phyloP scores from a whole-genome alignment of 2,113 vertebrate genomes.

The Antechinus stuartii region DNA sequence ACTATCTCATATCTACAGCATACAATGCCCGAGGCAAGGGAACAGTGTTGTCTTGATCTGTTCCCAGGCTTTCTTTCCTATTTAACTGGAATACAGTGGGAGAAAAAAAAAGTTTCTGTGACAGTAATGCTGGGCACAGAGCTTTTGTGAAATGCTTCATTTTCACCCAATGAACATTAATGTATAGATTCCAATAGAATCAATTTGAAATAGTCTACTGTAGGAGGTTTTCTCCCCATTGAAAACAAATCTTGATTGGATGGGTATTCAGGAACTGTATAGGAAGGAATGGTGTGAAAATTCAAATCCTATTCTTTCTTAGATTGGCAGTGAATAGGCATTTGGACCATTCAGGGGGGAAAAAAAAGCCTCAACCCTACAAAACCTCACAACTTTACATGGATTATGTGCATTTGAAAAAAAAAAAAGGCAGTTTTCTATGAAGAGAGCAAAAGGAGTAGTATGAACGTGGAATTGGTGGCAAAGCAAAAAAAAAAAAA shows the following conservation, averaged over 20 bases:
- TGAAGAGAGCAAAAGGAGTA: conserved; percentile 47
- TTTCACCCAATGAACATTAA: conserved; percentile 84
- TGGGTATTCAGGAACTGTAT: conserved; percentile 84
- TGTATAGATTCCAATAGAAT: conserved; percentile 84
- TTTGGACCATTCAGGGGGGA: conserved; percentile 79
- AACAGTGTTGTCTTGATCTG: conserved; percentile 76
- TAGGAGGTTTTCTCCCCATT: conserved; percentile 84
- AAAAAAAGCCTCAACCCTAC: conserved; percentile 55
- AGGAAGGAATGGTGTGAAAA: conserved; percentile 87
- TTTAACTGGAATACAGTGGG: conserved; percentile 84
- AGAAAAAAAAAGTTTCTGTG: conserved; percentile 80
- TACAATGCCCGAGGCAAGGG: conserved; percentile 77
- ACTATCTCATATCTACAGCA: conserved; percentile 41
- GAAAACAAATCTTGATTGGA: conserved; percentile 86
- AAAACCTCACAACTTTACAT: conserved; percentile 77
- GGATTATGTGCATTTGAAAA: conserved; percentile 81
- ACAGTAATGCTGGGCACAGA: conserved; percentile 77
- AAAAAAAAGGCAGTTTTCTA: not conserved
- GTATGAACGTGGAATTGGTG: conserved; percentile 73
- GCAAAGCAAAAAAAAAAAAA: conserved; percentile 74
- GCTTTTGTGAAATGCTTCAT: conserved; percentile 83
- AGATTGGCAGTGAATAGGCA: conserved; percentile 87
- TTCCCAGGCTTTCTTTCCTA: conserved; percentile 85
- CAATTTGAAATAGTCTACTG: conserved; percentile 85
- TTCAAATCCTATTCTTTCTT: conserved; percentile 85